A percentile compares a stretch with the other conserved stretches of the same genome.
phyloP scores from a whole-genome alignment of 1,140 invertebrate species.

The Drosophila sucinea region DNA sequence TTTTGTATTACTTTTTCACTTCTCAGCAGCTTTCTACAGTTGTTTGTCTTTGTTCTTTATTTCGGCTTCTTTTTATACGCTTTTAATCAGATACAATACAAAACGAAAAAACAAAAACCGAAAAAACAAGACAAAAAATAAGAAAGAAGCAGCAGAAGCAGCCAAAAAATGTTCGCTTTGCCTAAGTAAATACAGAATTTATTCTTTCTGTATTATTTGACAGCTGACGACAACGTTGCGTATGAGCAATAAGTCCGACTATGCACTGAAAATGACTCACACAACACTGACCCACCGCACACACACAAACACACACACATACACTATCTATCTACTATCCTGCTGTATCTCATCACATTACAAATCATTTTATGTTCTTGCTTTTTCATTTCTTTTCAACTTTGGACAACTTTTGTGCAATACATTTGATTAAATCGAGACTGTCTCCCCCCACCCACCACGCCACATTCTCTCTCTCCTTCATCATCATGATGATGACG shows the following conservation, averaged over 20 bases:
- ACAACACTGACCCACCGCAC: constrained; percentile 11
- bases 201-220: constrained; percentile 8
- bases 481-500: not conserved
- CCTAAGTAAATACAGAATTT: constrained; percentile 45
- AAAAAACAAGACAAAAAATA: not conserved
- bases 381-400: constrained; percentile 40
- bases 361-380: constrained; percentile 52
- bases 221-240: constrained; percentile 48
- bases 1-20: not conserved
- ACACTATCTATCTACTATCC: not conserved
- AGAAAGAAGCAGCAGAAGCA: not conserved
- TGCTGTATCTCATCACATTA: constrained; percentile 23
- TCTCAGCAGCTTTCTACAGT: not conserved
- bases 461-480: not conserved
- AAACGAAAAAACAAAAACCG: not conserved
- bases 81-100: constrained; percentile 58
- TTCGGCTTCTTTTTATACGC: constrained; percentile 22
- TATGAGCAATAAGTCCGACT: constrained; percentile 50
- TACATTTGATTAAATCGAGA: constrained; percentile 56
- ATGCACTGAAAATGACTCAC: constrained; percentile 31
- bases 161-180: constrained; percentile 20
- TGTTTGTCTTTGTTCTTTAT: constrained; percentile 9
- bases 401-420: constrained; percentile 45
- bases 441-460: not conserved
- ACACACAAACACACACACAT: not conserved